Base-by-base conservation (phyloP, 2,888 invertebrate species). In the Perdita meconis region DNA sequence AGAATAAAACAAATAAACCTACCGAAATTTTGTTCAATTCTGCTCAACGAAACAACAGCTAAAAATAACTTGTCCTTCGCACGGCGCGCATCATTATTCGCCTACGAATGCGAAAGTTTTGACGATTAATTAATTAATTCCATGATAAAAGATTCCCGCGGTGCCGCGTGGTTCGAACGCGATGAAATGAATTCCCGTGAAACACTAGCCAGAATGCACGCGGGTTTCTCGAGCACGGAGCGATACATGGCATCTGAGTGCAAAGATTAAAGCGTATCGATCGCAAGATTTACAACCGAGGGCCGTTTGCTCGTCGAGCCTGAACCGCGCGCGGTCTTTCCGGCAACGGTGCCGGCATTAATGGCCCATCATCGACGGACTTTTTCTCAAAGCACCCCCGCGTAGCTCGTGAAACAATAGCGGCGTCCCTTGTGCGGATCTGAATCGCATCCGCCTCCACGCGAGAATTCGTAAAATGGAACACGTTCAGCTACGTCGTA, bases 231-330 rank as follows among this genome's bases (percentile, higher is more conserved):
- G 36, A n/a, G 30, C 2, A 12, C 12, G 22, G 44, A 47, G 30
- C 2, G 30, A 24, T n/a, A 40, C 36, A 42, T 59, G 30, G 44
- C 40, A 24, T 59, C 34, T 44, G 38, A 24, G 42, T 38, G 56
- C 38, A 64, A 3, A 64, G 56, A 74, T 75, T 74, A 65, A 74
- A 75, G 44, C 40, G 57, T 73, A 73, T 75, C 74, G 75, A 75
- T 75, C 74, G 44, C 38, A n/a, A 53, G 75, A 75, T 75, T 75
- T 65, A 59, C 75, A 1, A 44, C 12, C 5, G 42, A 13, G 1
- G 10, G 26, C 57, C n/a, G 10, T 22, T 24, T n/a, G 19, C 26
- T 13, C 34, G 40, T 12, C 12, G 38, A 22, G 22, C 40, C 4
- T 16, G 19, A 26, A 13, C 8, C n/a, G 22, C 22, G 13, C n/a